phyloP scores from a whole-genome alignment of 2,888 invertebrate species.

The Habroteleia sp. region DNA sequence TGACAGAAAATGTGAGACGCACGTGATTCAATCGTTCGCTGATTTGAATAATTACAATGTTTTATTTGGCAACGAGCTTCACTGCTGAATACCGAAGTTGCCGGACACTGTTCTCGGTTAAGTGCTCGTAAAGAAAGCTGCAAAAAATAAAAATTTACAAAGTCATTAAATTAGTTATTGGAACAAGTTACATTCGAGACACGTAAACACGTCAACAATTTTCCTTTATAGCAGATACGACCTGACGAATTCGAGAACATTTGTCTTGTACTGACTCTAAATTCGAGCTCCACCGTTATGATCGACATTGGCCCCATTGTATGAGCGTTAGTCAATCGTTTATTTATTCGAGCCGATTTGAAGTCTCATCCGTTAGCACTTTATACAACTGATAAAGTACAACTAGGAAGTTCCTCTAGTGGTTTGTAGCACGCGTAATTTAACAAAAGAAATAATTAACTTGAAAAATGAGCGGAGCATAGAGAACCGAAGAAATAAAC shows the following conservation, averaged over 20 bases:
- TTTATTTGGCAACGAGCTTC: conserved; percentile 10
- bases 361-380: conserved; percentile 10
- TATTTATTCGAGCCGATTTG: conserved; percentile 30
- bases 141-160: conserved; percentile 45
- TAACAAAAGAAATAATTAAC: too few species aligned
- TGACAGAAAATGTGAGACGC: conserved; percentile 1
- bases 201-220: conserved; percentile 71
- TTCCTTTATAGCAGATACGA: conserved; percentile 70
- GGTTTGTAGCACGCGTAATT: too few species aligned
- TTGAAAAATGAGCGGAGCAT: too few species aligned
- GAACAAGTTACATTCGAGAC: conserved; percentile 66
- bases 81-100: background rate
- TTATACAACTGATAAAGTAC: conserved; percentile 13
- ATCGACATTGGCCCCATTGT: conserved; percentile 40
- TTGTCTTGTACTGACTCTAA: conserved; percentile 65
- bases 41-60: conserved; percentile 45
- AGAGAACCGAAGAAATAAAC: too few species aligned
- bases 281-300: conserved; percentile 32
- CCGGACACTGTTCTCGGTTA: background rate
- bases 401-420: too few species aligned
- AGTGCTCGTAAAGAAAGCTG: conserved; percentile 32
- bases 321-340: conserved; percentile 36
- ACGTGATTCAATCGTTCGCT: conserved; percentile 22
- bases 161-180: conserved; percentile 66
- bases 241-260: conserved; percentile 72